Evolutionary conservation across 2,888 invertebrate species (phyloP).

Genomic region (Nephrotoma appendiculata): DNA sequence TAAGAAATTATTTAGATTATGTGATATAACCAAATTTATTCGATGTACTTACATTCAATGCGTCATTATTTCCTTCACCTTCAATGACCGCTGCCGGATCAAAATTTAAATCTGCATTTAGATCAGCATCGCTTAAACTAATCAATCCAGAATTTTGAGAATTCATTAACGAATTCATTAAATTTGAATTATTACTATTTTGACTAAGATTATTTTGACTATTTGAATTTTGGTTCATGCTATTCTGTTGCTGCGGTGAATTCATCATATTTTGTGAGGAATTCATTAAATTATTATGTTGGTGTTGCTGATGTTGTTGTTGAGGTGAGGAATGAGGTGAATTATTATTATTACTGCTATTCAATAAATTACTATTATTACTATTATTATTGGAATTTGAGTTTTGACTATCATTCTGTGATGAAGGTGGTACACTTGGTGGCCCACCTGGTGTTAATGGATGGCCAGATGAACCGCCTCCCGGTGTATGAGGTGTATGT

Average conservation of each 20-base stretch:
- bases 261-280: constrained; percentile 14
- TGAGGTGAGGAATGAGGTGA: constrained; percentile 33
- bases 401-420: constrained; percentile 31
- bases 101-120: constrained; percentile 81
- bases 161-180: constrained; percentile 24
- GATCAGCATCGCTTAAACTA: constrained; percentile 50
- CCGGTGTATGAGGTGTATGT: constrained; percentile 63
- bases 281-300: constrained; percentile 25
- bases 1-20: background rate
- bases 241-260: constrained; percentile 15
- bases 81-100: constrained; percentile 89
- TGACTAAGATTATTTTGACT: constrained; percentile 7
- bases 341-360: constrained; percentile 18
- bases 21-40: background rate
- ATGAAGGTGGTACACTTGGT: constrained; percentile 66
- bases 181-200: constrained; percentile 21
- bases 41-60: constrained; percentile 62
- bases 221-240: constrained; percentile 6
- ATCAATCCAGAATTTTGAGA: constrained; percentile 22
- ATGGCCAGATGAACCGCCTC: constrained; percentile 53
- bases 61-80: constrained; percentile 75
- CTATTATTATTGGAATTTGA: constrained; percentile 15
- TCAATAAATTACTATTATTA: constrained; percentile 11
- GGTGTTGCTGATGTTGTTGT: constrained; percentile 18
- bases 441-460: constrained; percentile 62